phyloP scores from a whole-genome alignment of 2,888 invertebrate species.

The Rotaria magnacalcarata region DNA sequence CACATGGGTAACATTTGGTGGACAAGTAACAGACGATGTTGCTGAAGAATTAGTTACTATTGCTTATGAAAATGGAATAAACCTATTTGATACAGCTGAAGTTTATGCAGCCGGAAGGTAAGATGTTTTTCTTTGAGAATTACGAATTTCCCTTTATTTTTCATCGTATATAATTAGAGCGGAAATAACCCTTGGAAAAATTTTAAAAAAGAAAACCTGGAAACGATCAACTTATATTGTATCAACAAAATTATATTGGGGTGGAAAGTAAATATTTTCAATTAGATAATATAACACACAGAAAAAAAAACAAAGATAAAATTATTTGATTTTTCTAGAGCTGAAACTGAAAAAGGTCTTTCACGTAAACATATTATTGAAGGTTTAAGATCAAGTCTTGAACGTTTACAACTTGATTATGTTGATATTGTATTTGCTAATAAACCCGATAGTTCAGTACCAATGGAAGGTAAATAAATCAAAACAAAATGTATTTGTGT shows the following conservation, averaged over 20 bases:
- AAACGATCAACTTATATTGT: slow-evolving; percentile 72
- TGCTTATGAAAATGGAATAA: slow-evolving; percentile 90
- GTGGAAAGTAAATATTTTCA: slow-evolving; percentile 60
- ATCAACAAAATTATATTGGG: slow-evolving; percentile 74
- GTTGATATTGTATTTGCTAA: slow-evolving; percentile 92
- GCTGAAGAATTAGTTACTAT: slow-evolving; percentile 85
- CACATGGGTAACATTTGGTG: slow-evolving; percentile 81
- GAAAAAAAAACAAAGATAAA: not conserved
- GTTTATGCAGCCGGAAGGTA: slow-evolving; percentile 68
- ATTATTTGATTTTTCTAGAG: slow-evolving; percentile 60
- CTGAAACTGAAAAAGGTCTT: slow-evolving; percentile 81
- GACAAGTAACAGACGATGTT: slow-evolving; percentile 61
- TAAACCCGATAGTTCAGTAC: slow-evolving; percentile 90
- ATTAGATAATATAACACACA: not conserved
- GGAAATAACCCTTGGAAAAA: slow-evolving; percentile 77
- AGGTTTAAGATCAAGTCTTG: slow-evolving; percentile 71
- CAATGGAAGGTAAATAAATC: slow-evolving; percentile 82
- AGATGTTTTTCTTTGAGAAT: slow-evolving; percentile 48
- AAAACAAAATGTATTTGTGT: not conserved
- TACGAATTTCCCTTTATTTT: not conserved
- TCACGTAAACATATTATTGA: slow-evolving; percentile 94
- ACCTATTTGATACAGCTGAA: slow-evolving; percentile 89
- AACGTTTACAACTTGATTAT: slow-evolving; percentile 82
- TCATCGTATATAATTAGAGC: slow-evolving; percentile 63
- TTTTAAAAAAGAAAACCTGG: slow-evolving; percentile 81